These are phyloP conservation scores for Luperina testacea DNA, from an alignment of 2,888 invertebrate species.

Conservation along the genomic window DNA sequence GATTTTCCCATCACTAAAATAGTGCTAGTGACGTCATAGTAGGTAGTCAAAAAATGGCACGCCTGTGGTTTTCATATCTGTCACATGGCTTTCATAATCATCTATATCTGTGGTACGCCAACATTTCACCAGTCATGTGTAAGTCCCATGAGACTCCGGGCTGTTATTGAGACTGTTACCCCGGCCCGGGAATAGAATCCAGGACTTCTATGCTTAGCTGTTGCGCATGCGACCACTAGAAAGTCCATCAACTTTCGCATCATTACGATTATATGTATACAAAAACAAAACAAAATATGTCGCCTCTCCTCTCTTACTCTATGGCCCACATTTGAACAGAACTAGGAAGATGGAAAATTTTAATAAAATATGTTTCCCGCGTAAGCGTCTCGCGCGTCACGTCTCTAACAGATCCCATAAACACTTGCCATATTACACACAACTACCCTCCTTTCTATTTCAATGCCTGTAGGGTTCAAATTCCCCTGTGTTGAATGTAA, in stretches of 20 bases:
- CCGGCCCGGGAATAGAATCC: too few relatives aligned
- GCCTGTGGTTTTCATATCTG: too few relatives aligned
- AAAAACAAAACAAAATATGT: neutral
- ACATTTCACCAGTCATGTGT: too few relatives aligned
- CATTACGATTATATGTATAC: neutral
- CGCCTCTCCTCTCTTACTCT: conserved; percentile 66
- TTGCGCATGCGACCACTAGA: too few relatives aligned
- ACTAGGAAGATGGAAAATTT: conserved; percentile 83
- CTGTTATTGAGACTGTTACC: too few relatives aligned
- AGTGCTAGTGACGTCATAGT: too few relatives aligned
- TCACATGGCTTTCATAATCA: too few relatives aligned
- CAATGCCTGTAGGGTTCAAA: conserved; percentile 33
- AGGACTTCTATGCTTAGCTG: too few relatives aligned
- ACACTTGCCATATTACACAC: conserved; percentile 69
- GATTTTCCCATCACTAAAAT: too few relatives aligned
- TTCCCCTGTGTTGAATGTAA: conserved; percentile 3
- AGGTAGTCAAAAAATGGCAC: too few relatives aligned
- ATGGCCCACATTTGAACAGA: conserved; percentile 74
- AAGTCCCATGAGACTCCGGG: too few relatives aligned
- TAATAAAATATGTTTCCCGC: conserved; percentile 85
- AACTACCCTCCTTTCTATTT: conserved; percentile 51
- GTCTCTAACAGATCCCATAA: conserved; percentile 79
- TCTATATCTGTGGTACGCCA: too few relatives aligned
- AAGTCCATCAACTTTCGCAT: neutral
- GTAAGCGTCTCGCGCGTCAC: conserved; percentile 80